A percentile compares a stretch with the other conserved stretches of the same genome.
phyloP scores from a whole-genome alignment of 2,113 vertebrate genomes.

The Tichodroma muraria region DNA sequence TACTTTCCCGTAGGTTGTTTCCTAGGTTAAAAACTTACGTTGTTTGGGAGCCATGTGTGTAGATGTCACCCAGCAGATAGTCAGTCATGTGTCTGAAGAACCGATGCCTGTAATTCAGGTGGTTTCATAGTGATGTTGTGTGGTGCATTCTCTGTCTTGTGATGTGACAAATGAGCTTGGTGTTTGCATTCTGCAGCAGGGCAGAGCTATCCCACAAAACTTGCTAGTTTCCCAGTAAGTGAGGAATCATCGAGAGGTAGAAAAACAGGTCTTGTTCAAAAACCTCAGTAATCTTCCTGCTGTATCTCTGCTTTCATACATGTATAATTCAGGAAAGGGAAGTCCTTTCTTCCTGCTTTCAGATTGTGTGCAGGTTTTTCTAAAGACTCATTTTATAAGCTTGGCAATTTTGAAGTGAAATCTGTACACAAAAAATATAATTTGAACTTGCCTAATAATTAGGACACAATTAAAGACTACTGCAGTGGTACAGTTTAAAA shows the following conservation, averaged over 20 bases:
- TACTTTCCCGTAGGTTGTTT: background rate
- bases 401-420: background rate
- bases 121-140: background rate
- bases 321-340: background rate
- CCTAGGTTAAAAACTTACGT: background rate
- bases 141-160: background rate
- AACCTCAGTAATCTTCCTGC: background rate
- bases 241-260: background rate
- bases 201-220: background rate
- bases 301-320: background rate
- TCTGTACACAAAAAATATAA: background rate
- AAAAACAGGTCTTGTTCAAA: background rate
- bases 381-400: background rate
- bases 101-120: background rate
- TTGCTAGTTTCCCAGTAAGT: background rate
- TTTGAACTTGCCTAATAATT: background rate
- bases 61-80: background rate
- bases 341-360: background rate
- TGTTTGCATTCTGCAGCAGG: background rate
- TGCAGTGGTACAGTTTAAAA: background rate
- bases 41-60: background rate
- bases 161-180: background rate
- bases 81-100: background rate
- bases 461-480: background rate
- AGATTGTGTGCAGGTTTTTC: background rate